These are phyloP conservation scores for Stylophora pistillata DNA, from an alignment of 64 coral and sea anemone species.

Conservation along the genomic window DNA sequence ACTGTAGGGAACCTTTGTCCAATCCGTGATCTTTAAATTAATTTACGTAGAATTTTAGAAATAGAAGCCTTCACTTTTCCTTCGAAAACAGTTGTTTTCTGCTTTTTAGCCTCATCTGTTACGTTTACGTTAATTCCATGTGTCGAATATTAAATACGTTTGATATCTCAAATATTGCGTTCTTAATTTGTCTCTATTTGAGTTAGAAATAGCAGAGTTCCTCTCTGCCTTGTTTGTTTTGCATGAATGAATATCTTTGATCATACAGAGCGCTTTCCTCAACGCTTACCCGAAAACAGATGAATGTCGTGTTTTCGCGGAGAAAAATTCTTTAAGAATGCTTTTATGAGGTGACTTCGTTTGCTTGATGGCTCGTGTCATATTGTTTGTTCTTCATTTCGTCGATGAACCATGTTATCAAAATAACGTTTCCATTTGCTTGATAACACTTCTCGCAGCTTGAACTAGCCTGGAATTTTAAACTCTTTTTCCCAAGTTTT, in stretches of 20 bases:
- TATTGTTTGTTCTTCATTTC: neutral
- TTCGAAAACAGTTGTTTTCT: neutral
- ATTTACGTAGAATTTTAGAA: conserved; percentile 31
- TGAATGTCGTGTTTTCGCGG: neutral
- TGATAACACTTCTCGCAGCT: conserved; percentile 1
- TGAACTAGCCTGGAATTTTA: neutral
- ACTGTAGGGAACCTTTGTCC: neutral
- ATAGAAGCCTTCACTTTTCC: neutral
- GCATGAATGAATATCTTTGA: neutral
- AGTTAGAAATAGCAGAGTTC: neutral
- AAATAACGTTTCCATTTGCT: neutral
- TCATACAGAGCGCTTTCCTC: neutral
- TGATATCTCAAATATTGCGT: neutral
- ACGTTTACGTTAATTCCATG: neutral
- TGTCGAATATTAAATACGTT: conserved; percentile 1
- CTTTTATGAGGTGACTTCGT: neutral
- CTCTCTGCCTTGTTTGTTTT: neutral
- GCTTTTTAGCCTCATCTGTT: neutral
- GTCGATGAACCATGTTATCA: neutral
- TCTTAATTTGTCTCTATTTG: neutral
- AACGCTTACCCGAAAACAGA: neutral
- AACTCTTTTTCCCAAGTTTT: neutral
- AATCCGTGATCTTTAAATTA: conserved; percentile 31
- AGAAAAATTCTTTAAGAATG: neutral
- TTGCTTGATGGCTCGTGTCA: neutral